These are phyloP conservation scores for Phoxinus dragarum DNA, from an alignment of 2,797 vertebrate species.

Conservation along the genomic window DNA sequence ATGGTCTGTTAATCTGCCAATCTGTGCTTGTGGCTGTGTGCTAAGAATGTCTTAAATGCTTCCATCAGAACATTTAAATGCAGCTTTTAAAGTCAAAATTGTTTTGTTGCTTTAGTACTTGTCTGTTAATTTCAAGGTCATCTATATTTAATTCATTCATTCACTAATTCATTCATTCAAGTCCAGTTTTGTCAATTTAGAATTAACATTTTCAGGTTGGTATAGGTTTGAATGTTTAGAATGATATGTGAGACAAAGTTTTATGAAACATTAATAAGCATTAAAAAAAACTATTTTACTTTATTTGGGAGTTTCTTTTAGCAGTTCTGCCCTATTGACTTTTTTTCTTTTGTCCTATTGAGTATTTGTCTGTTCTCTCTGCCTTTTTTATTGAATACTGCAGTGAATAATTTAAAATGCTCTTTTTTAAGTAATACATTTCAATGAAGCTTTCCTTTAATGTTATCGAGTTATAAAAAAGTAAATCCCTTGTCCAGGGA, in stretches of 20 bases:
- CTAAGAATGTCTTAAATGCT: conserved; percentile 18
- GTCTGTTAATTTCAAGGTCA: neutral
- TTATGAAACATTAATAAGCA: conserved; percentile 32
- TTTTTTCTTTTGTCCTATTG: conserved; percentile 22
- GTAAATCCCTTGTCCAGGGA: conserved; percentile 34
- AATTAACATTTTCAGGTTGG: neutral
- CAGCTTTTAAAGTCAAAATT: neutral
- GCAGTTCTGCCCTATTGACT: conserved; percentile 32
- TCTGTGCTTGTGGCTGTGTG: conserved; percentile 17
- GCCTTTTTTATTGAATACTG: conserved; percentile 24
- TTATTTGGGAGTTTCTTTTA: neutral
- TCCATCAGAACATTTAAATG: conserved; percentile 10
- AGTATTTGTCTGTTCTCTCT: conserved; percentile 12
- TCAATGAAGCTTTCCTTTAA: conserved; percentile 48
- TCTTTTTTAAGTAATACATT: conserved; percentile 50
- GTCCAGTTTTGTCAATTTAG: neutral
- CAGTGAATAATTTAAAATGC: conserved; percentile 55
- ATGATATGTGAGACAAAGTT: neutral
- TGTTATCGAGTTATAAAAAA: conserved; percentile 48
- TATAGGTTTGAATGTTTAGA: neutral
- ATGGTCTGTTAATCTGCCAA: conserved; percentile 29
- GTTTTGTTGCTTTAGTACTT: neutral
- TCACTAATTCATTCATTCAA: neutral
- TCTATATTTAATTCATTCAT: no score
- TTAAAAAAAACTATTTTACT: conserved; percentile 5